These are phyloP conservation scores for Acanthosoma haemorrhoidale DNA, from an alignment of 2,888 invertebrate genomes.

Conservation along the genomic window DNA sequence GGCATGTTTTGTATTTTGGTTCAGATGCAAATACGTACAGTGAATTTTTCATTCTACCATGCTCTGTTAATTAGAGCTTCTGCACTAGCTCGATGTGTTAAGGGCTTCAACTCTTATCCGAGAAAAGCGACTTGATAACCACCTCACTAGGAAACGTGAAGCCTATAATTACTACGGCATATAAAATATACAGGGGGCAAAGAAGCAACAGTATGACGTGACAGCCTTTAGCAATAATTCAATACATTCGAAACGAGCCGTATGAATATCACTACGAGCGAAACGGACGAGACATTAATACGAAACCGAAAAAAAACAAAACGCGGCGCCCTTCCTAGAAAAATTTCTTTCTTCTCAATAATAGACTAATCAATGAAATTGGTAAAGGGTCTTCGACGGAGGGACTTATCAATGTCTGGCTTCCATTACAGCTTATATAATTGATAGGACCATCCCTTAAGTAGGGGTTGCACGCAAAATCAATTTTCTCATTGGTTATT, in stretches of 20 bases:
- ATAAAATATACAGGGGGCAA: not conserved
- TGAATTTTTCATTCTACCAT: too few relatives aligned
- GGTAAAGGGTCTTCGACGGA: not conserved
- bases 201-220: not conserved
- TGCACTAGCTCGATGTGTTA: too few relatives aligned
- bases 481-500: slow-evolving; percentile 27
- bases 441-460: not conserved
- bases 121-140: too few relatives aligned
- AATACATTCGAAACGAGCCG: too few relatives aligned
- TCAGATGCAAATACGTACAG: too few relatives aligned
- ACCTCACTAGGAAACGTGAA: not conserved
- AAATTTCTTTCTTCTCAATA: not conserved
- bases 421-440: not conserved
- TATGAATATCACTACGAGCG: not conserved
- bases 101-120: too few relatives aligned
- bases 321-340: not conserved
- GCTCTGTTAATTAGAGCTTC: too few relatives aligned
- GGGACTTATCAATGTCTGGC: not conserved
- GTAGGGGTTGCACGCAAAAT: slow-evolving; percentile 11
- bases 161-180: not conserved
- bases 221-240: not conserved
- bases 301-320: not conserved
- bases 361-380: not conserved
- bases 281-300: not conserved
- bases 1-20: too few relatives aligned